Evolutionary conservation across 2,113 vertebrate genomes (phyloP).

Genomic region (Corythaixoides concolor): DNA sequence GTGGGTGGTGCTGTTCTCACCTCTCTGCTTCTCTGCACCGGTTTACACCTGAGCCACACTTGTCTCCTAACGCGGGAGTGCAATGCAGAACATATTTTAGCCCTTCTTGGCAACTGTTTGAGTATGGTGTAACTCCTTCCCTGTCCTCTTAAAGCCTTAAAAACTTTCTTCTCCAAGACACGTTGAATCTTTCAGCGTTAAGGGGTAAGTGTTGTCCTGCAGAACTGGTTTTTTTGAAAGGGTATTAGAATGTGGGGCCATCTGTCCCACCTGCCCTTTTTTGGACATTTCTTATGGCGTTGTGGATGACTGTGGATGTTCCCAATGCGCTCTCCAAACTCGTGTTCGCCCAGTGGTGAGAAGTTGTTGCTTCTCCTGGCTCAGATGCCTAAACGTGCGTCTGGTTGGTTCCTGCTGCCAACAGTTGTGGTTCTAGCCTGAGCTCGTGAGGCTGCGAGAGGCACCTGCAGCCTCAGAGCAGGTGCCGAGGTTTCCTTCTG

Average conservation of each 20-base stretch:
- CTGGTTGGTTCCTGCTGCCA: not conserved
- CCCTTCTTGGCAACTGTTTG: not conserved
- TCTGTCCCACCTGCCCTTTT: not conserved
- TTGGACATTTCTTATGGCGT: rapidly evolving
- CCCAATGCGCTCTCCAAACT: rapidly evolving
- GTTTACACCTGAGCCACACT: not conserved
- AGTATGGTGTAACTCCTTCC: not conserved
- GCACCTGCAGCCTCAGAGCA: not conserved
- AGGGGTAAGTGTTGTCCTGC: not conserved
- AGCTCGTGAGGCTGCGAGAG: not conserved
- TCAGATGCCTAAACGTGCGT: not conserved
- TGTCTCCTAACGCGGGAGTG: not conserved
- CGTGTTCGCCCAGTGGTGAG: not conserved
- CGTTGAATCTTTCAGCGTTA: not conserved
- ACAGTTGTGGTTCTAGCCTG: not conserved
- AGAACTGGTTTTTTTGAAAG: not conserved
- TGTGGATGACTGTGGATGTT: not conserved
- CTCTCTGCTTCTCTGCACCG: not conserved
- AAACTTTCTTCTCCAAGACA: not conserved
- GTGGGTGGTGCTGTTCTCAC: rapidly evolving
- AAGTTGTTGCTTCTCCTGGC: not conserved
- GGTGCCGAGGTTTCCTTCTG: not conserved
- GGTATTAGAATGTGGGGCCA: rapidly evolving
- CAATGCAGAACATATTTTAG: not conserved
- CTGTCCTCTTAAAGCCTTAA: not conserved